Conservation (phyloP, 30 jellyfish, hydroid and myxozoan genomes). For the Hydra vulgaris region DNA sequence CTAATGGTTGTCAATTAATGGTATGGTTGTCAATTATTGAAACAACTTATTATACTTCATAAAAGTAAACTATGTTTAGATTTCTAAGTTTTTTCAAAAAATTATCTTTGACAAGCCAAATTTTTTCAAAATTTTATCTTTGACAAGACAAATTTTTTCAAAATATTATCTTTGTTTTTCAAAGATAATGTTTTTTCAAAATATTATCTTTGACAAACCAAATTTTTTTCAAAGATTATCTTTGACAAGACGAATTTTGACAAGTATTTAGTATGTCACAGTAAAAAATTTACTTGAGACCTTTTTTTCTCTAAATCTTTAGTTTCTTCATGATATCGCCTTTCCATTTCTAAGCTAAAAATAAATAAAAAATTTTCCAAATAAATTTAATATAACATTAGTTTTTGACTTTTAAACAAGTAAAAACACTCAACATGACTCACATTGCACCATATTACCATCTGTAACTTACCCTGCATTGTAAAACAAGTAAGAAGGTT, state of each 20-base stretch:
- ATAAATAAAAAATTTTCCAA: background rate
- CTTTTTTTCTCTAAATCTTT: constrained; percentile 61
- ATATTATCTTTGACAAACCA: background rate
- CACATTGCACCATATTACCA: background rate
- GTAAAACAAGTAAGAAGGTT: constrained; percentile 75
- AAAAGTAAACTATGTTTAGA: too few relatives aligned
- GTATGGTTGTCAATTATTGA: too few relatives aligned
- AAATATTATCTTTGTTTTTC: too few relatives aligned
- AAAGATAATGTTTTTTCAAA: too few relatives aligned
- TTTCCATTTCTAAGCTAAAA: constrained; percentile 74
- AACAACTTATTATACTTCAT: too few relatives aligned
- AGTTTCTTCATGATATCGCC: constrained; percentile 84
- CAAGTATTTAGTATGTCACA: too few relatives aligned
- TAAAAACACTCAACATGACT: background rate
- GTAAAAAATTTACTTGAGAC: too few relatives aligned
- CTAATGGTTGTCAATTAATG: too few relatives aligned
- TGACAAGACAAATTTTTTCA: too few relatives aligned
- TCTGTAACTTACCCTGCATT: constrained; percentile 91
- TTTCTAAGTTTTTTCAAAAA: too few relatives aligned
- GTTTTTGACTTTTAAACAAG: background rate
- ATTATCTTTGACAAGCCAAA: background rate
- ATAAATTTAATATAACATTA: background rate
- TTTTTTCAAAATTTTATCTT: background rate
- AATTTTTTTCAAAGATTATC: background rate
- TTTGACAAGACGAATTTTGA: too few relatives aligned